phyloP scores from a whole-genome alignment of 2,113 vertebrate species.

The Talpa occidentalis region DNA sequence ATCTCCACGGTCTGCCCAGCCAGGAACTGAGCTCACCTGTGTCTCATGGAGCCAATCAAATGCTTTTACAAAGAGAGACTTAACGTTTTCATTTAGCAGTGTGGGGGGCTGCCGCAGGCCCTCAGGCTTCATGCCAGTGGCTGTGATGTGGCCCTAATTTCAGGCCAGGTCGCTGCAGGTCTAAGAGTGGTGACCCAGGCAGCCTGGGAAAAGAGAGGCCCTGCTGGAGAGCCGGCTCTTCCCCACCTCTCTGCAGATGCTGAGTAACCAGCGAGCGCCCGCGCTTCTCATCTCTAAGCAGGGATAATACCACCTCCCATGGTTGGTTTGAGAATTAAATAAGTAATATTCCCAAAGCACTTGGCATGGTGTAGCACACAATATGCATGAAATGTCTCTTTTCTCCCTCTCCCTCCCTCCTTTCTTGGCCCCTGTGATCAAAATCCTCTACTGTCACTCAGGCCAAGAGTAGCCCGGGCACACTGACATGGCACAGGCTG shows the following conservation, averaged over 20 bases:
- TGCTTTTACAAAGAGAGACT: too few species aligned
- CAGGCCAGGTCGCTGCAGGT: background rate
- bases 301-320: background rate
- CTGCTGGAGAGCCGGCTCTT: background rate
- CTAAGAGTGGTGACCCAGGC: background rate
- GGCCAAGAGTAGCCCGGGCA: background rate
- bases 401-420: background rate
- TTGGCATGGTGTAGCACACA: fast-evolving
- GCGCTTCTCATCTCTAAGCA: background rate
- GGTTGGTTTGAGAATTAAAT: background rate
- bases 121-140: background rate
- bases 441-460: background rate
- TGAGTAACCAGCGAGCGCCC: background rate
- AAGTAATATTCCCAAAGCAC: background rate
- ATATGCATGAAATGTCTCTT: background rate
- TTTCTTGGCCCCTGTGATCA: too few species aligned
- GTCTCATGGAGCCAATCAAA: background rate
- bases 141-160: fast-evolving
- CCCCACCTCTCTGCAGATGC: background rate
- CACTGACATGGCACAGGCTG: background rate
- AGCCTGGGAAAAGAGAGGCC: background rate
- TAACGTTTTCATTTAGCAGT: too few species aligned
- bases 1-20: background rate
- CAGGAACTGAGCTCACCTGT: background rate
- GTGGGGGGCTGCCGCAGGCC: background rate